These are phyloP conservation scores for Oxygymnocypris stewartii DNA, from an alignment of 2,113 vertebrate species.

Conservation along the genomic window DNA sequence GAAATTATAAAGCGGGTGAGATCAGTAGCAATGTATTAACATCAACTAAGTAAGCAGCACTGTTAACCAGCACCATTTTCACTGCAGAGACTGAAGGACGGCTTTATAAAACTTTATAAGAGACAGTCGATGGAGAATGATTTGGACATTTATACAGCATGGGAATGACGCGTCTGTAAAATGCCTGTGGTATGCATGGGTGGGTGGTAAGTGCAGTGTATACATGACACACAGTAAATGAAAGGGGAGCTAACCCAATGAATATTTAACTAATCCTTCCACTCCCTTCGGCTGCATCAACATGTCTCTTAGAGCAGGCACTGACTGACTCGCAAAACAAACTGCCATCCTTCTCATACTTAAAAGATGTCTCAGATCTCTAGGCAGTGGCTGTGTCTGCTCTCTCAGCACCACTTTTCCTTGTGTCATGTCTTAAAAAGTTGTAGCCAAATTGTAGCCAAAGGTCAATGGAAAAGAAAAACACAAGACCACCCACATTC, in stretches of 20 bases:
- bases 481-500: background rate
- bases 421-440: background rate
- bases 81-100: background rate
- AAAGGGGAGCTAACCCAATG: constrained; percentile 41
- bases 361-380: constrained; percentile 25
- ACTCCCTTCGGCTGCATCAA: constrained; percentile 35
- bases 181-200: constrained; percentile 5
- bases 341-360: constrained; percentile 15
- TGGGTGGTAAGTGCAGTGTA: background rate
- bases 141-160: background rate
- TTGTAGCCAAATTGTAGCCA: background rate
- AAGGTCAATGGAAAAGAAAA: constrained; percentile 2
- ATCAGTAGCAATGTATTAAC: background rate
- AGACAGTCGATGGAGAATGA: background rate
- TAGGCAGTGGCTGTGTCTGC: background rate
- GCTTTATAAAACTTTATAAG: background rate
- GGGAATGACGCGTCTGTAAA: constrained; percentile 3
- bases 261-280: constrained; percentile 43
- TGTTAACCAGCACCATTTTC: background rate
- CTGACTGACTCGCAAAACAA: constrained; percentile 38
- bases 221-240: constrained; percentile 38
- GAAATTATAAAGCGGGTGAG: background rate
- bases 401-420: background rate
- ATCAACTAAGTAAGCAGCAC: background rate
- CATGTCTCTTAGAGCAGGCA: background rate